A percentile compares a stretch with the other conserved stretches of the same genome.
Conservation (phyloP, 2,113 vertebrate species). For the Nannobrachium achirus region DNA sequence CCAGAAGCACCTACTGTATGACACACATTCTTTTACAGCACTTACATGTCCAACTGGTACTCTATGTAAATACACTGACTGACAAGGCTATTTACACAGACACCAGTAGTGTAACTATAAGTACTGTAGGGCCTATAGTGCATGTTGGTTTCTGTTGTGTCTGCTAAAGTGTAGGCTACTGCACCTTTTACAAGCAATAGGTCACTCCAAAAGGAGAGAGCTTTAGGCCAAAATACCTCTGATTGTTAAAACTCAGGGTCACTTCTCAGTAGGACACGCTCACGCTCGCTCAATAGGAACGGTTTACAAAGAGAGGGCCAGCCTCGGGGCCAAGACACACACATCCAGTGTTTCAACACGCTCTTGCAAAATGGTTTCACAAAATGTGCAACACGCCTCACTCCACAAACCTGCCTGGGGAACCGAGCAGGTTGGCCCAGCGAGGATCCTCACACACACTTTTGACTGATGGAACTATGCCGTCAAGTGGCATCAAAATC, state of each 20-base stretch:
- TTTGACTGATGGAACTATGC: too few species aligned
- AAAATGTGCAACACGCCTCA: slow-evolving; percentile 39
- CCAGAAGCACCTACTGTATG: background rate
- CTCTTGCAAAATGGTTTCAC: slow-evolving; percentile 67
- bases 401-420: slow-evolving; percentile 45
- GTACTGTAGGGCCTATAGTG: too few species aligned
- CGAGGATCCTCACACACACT: slow-evolving; percentile 6
- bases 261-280: background rate
- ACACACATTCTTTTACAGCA: background rate
- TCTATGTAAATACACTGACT: too few species aligned
- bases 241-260: slow-evolving; percentile 11
- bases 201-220: slow-evolving; percentile 8
- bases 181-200: too few species aligned
- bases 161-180: too few species aligned
- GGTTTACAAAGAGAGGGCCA: slow-evolving; percentile 36
- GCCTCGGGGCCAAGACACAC: background rate
- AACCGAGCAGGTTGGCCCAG: slow-evolving; percentile 28
- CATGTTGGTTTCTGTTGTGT: too few species aligned
- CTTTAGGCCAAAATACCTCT: slow-evolving; percentile 30
- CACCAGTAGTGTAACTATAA: too few species aligned
- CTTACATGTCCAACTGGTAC: background rate
- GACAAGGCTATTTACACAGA: too few species aligned
- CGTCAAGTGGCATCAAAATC: too few species aligned
- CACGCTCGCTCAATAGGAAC: background rate
- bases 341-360: slow-evolving; percentile 56